Evolutionary conservation across 2,888 invertebrate genomes (phyloP).

Genomic region (Mythimna pallens): DNA sequence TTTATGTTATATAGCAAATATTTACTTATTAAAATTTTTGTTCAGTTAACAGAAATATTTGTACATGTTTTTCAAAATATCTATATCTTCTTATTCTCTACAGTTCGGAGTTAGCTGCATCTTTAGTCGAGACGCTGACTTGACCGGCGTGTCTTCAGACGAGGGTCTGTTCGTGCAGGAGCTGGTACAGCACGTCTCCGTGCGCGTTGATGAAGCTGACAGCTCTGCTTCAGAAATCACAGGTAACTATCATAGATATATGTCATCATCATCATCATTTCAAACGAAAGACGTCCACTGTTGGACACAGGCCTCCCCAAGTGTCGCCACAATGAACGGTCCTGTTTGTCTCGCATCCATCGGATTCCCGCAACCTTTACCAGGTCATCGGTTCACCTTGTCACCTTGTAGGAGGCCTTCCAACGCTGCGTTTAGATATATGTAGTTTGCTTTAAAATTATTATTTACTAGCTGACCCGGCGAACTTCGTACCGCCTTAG

Average conservation of each 20-base stretch:
- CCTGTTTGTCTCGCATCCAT: too few species aligned
- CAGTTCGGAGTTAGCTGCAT: conserved; percentile 91
- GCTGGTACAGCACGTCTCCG: conserved; percentile 92
- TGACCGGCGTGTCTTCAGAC: conserved; percentile 90
- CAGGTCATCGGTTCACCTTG: too few species aligned
- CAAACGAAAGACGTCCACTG: too few species aligned
- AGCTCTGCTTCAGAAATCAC: conserved; percentile 85
- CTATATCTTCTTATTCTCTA: neutral
- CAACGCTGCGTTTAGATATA: too few species aligned
- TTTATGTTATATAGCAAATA: neutral
- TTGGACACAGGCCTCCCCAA: too few species aligned
- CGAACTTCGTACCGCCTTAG: too few species aligned
- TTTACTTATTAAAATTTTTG: neutral
- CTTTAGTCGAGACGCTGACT: conserved; percentile 91
- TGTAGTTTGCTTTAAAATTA: too few species aligned
- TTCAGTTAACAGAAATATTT: neutral
- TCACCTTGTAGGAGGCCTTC: too few species aligned
- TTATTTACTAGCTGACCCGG: too few species aligned
- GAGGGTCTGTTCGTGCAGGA: conserved; percentile 92
- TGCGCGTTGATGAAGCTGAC: conserved; percentile 91
- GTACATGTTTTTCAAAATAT: neutral
- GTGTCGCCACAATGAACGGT: too few species aligned
- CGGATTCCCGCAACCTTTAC: too few species aligned
- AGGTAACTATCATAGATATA: conserved; percentile 72
- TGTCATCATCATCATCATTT: too few species aligned